Evolutionary conservation across 2,113 vertebrate genomes (phyloP), one percentile per base, ranked within the genome.

Genomic region (Cochlearius cochlearius): DNA sequence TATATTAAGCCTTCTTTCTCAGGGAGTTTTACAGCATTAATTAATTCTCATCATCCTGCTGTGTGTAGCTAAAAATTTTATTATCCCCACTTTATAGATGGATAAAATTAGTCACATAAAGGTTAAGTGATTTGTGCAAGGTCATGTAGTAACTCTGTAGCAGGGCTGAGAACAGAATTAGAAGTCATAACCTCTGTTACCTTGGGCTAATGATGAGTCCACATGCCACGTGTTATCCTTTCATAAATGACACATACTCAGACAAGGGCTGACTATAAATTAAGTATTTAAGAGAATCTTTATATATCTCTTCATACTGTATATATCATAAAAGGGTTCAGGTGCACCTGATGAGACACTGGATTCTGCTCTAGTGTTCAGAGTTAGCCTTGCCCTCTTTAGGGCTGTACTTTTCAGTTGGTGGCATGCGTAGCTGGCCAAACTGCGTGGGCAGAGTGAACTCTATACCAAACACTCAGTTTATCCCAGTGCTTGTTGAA

Each of bases 61-160:
- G 36, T 49, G 36, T 93, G 67, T 94, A 83, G 79, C 86, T 94
- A 89, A 95, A 96, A 91, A 60, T 89, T 92, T 97, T 92, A 96
- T 85, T 86, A 92, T 89, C 55, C 47, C 17, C 27, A 60, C 75
- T 96, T 95, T 94, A 95, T 58, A 81, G 73, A 56, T 45, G 66
- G 88, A 91, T 94, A 95, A 97, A 96, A 96, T 94, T 87, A 91
- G 91, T 92, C 73, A 94, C 68, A 92, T 77, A 96, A 93, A 97
- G 92, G 94, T 96, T 94, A 96, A 94, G 79, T 89, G 83, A 89
- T 95, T 91, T 92, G 88, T 94, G 66, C 86, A 96, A 96, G 92
- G 95, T 96, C 92, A 94, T 90, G 83, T 85, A 94, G 76, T 76
- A 91, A 87, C 91, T 91, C 79, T 75, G 86, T 89, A 91, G 47